These are phyloP conservation scores for Poicephalus meyeri DNA, from an alignment of 2,113 vertebrate species.

Conservation along the genomic window DNA sequence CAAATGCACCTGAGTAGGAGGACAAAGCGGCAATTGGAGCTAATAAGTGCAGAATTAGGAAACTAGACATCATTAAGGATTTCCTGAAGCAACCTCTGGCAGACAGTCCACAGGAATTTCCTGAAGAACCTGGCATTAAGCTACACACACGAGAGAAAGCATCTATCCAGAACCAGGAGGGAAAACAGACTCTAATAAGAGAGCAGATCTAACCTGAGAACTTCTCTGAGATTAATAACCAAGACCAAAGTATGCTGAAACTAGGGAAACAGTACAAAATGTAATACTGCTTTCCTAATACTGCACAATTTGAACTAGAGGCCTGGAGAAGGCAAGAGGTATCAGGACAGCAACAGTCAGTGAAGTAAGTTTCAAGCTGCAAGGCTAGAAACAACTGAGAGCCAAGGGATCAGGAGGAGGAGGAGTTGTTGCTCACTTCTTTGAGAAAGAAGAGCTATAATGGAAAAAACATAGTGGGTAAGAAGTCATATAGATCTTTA, in stretches of 20 bases:
- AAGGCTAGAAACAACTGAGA: neutral
- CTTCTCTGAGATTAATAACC: neutral
- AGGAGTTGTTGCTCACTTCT: neutral
- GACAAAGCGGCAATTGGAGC: neutral
- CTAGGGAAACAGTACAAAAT: neutral
- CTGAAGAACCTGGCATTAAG: conserved; percentile 30
- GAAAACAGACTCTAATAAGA: neutral
- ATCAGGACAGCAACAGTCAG: neutral
- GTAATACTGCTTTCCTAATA: neutral
- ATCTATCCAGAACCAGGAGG: neutral
- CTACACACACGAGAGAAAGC: neutral
- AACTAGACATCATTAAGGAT: conserved; percentile 42
- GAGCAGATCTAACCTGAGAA: neutral
- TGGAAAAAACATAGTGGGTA: neutral
- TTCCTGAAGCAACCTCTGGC: conserved; percentile 41
- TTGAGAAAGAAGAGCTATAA: neutral
- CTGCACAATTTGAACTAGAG: neutral
- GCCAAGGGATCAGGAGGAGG: neutral
- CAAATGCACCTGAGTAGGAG: neutral
- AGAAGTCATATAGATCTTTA: neutral
- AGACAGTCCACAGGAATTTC: neutral
- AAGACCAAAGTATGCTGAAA: neutral
- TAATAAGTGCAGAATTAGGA: conserved; percentile 32
- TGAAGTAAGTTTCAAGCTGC: neutral
- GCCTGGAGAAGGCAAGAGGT: neutral